Base-by-base conservation (phyloP, 2,888 invertebrate species). In the Mythimna loreyi region DNA sequence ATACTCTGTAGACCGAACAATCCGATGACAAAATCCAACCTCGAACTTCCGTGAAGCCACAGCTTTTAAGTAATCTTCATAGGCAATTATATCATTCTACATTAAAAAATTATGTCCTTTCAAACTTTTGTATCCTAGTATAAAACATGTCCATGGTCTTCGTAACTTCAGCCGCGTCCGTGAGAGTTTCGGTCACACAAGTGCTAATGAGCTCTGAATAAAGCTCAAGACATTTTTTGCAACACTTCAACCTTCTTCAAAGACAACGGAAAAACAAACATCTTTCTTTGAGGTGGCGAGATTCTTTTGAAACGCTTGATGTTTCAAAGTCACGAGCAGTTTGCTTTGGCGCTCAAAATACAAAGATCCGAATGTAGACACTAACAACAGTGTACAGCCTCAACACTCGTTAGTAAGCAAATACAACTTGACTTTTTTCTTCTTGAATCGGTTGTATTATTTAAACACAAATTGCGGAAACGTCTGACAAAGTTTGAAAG, bases 201-300 rank as follows among this genome's bases (percentile, higher is more conserved):
- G 19, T 40, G 47, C 30, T 25, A 33, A 33, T 40, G 47, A 70
- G 47, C 23, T 61, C 23, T 55, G 30, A 25, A 25, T 49, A 21
- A 40, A 49, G 25, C 30, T 16, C 16, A 21, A 13, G 49, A 40
- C 47, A 56, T 16, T 63, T 19, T 13, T 16, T n/a, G 7, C 21
- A 21, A 70, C 40, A 61, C 61, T 28, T 25, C 21, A 43, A 21
- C 21, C 11, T 49, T 55, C 43, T 33, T 71, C 72, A 71, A 71
- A 71, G 33, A 56, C 55, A 43, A 56, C 40, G 33, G 21, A 43
- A 49, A 52, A 57, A 57, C 45, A 71, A 62, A 50, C 55, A 33
- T 28, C 16, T 50, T 43, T 36, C 28, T 71, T 71, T 63, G 49
- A 40, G 23, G 40, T 23, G 36, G 70, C 25, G 21, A 47, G 9